These are phyloP conservation scores for Shinisaurus crocodilurus DNA, from an alignment of 2,113 vertebrate species.

Conservation along the genomic window DNA sequence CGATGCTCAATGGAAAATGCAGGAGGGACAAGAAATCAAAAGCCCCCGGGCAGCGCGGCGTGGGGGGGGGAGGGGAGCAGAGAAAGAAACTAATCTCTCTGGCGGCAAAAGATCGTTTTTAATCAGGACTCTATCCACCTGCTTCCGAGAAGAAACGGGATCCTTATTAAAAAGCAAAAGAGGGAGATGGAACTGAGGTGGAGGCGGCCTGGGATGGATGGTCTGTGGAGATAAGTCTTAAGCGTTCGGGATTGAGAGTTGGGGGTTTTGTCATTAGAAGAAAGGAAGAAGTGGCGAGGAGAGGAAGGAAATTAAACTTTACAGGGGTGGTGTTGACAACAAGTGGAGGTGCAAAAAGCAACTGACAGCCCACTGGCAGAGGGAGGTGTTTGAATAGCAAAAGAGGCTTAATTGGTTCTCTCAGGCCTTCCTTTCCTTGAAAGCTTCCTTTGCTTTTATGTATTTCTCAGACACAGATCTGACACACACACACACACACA, in stretches of 20 bases:
- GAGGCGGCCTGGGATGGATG: conserved; percentile 50
- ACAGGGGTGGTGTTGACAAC: accelerated
- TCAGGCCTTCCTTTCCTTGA: background rate
- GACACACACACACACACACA: background rate
- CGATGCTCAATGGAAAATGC: conserved; percentile 60
- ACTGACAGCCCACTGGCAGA: no score
- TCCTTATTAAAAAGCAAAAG: conserved; percentile 58
- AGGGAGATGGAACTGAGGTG: conserved; percentile 61
- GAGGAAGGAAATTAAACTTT: background rate
- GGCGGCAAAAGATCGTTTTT: conserved; percentile 51
- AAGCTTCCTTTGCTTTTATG: background rate
- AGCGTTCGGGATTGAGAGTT: conserved; percentile 34
- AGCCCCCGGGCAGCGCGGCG: background rate
- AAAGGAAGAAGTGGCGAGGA: accelerated
- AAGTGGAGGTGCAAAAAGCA: accelerated
- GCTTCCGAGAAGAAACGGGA: conserved; percentile 38
- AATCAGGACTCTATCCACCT: conserved; percentile 46
- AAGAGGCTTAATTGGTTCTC: background rate
- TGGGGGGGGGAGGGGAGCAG: no score
- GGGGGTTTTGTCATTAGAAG: conserved; percentile 55
- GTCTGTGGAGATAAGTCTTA: conserved; percentile 65
- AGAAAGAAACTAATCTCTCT: conserved; percentile 41
- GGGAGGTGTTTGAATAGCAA: background rate
- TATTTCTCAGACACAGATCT: background rate
- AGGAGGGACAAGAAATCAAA: conserved; percentile 49